Evolutionary conservation across 2,113 vertebrate genomes (phyloP).

Genomic region (Microcebus lehilahytsara): DNA sequence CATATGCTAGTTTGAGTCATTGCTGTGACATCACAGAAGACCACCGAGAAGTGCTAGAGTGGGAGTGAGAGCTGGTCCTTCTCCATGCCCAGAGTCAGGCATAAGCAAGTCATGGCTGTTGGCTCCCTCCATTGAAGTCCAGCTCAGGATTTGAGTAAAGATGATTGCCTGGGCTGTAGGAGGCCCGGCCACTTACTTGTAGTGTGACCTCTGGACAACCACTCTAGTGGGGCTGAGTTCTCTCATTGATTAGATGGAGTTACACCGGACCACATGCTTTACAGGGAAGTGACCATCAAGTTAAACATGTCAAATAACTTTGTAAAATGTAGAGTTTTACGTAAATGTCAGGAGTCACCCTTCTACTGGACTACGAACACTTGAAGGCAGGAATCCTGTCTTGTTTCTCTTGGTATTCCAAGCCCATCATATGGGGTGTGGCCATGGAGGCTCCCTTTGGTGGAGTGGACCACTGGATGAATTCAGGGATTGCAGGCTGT

Average conservation of each 20-base stretch:
- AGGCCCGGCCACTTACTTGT: neutral
- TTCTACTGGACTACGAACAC: neutral
- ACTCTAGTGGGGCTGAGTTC: neutral
- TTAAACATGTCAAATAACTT: neutral
- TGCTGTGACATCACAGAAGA: neutral
- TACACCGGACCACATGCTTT: neutral
- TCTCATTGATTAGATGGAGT: neutral
- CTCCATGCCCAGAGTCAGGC: no score
- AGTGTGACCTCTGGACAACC: neutral
- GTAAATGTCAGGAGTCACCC: neutral
- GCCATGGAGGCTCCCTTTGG: neutral
- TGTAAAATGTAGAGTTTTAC: neutral
- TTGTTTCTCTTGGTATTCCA: neutral
- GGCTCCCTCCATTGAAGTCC: neutral
- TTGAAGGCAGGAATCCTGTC: neutral
- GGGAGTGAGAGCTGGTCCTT: neutral
- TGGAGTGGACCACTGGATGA: neutral
- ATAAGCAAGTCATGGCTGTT: neutral
- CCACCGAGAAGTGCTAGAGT: neutral
- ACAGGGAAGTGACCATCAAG: neutral
- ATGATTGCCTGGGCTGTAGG: neutral
- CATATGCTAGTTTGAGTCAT: neutral
- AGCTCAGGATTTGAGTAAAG: neutral
- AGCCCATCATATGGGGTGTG: neutral
- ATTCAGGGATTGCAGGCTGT: neutral